Evolutionary conservation across 2,888 invertebrate species (phyloP), one percentile per base, ranked within the genome.

Genomic region (Leptopterna dolabrata): DNA sequence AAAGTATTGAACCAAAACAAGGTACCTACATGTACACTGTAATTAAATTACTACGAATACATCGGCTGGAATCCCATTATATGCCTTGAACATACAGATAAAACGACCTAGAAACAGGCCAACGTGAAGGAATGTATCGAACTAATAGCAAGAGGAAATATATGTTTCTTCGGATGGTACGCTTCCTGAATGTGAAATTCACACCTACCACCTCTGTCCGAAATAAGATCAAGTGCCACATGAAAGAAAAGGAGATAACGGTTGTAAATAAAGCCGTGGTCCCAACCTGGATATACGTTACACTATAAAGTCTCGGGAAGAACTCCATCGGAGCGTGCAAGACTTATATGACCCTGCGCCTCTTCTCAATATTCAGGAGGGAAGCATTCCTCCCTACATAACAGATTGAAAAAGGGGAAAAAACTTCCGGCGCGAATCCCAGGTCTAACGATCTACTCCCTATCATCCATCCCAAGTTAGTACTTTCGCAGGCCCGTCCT

Each of bases 371-470:
- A 83, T 83, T 83, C 83, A 83, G 36, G 70, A 83, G 43, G 55
- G 24, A 14, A 27, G 70, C 70, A 83, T 36, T 83, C 27, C 45
- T 70, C 55, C 30, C 27, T 76, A 41, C 30, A 70, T 63, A 83
- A 83, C 83, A 70, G 83, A 83, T 83, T 83, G 83, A 83, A 83
- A 83, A 83, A 83, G 27, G 36, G 73, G 73, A 36, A 70, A 73
- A 73, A 73, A 73, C 73, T 73, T 73, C 63, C 73, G 30, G 41
- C 16, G 30, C 73, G 6, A n/a, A 29, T 36, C 36, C n/a, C 73
- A 73, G 41, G 16, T 19, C 73, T 36, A 78, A 76, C 41, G 1
- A 43, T 78, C 78, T 24, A 19, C 14, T 19, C 41, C 41, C 27
- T 45, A 78, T 27, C 78, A 36, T 78, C 45, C 14, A 78, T 27